Evolutionary conservation across 2,888 invertebrate species (phyloP).

Genomic region (Pegoplata infirma): DNA sequence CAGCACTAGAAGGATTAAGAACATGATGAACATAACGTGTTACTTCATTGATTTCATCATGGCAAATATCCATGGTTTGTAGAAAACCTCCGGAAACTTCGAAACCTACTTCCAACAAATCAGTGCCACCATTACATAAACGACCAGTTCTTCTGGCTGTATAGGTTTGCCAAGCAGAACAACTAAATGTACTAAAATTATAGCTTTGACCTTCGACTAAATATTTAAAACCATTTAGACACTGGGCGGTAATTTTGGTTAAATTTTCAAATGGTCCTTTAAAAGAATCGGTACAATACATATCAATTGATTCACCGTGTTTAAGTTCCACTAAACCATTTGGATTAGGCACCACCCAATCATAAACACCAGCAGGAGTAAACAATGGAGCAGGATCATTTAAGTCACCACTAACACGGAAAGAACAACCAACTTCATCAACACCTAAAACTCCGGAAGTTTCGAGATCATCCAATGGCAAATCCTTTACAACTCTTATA

Average conservation of each 20-base stretch:
- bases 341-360: conserved; percentile 69
- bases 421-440: conserved; percentile 64
- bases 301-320: conserved; percentile 69
- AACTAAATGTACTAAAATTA: conserved; percentile 73
- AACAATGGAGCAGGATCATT: conserved; percentile 81
- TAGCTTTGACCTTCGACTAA: conserved; percentile 66
- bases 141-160: conserved; percentile 70
- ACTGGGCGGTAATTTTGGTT: conserved; percentile 68
- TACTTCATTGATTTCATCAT: conserved; percentile 73
- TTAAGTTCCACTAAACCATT: conserved; percentile 68
- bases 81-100: conserved; percentile 71
- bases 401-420: conserved; percentile 67
- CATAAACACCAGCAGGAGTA: conserved; percentile 75
- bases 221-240: conserved; percentile 69
- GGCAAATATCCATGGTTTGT: conserved; percentile 76
- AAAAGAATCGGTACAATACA: conserved; percentile 70
- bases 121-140: conserved; percentile 71
- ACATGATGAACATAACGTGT: conserved; percentile 77
- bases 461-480: conserved; percentile 67
- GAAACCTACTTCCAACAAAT: conserved; percentile 76
- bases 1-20: conserved; percentile 76
- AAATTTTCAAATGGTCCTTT: conserved; percentile 62
- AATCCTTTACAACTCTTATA: conserved; percentile 66
- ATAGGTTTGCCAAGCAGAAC: conserved; percentile 71
- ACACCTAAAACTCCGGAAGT: conserved; percentile 55